Conservation (phyloP, 1,140 invertebrate species). For the Steinernema feltiae region DNA sequence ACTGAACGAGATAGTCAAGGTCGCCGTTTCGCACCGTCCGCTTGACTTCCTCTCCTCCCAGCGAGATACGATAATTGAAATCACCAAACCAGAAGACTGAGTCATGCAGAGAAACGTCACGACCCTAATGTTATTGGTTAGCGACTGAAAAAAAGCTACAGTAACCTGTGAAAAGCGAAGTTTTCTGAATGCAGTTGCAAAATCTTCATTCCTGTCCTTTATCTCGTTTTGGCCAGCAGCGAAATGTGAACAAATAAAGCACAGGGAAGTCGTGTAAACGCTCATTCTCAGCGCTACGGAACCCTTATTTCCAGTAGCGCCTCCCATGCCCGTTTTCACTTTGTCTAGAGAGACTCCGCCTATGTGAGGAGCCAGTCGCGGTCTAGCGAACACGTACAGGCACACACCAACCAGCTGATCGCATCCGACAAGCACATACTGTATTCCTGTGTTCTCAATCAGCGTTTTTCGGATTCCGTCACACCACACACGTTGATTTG, state of each 20-base stretch:
- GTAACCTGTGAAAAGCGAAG: slow-evolving; percentile 81
- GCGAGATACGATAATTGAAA: slow-evolving; percentile 96
- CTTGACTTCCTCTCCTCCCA: slow-evolving; percentile 89
- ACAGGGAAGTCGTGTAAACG: slow-evolving; percentile 82
- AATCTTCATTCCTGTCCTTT: slow-evolving; percentile 90
- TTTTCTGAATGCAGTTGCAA: slow-evolving; percentile 85
- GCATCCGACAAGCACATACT: slow-evolving; percentile 84
- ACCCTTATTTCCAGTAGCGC: slow-evolving; percentile 71
- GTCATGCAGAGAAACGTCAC: slow-evolving; percentile 86
- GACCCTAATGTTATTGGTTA: slow-evolving; percentile 61
- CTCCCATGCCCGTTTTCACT: slow-evolving; percentile 94
- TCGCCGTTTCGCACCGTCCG: slow-evolving; percentile 74
- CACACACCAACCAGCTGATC: slow-evolving; percentile 96
- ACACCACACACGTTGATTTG: slow-evolving; percentile 92
- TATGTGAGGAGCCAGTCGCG: slow-evolving; percentile 76
- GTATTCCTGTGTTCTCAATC: slow-evolving; percentile 66
- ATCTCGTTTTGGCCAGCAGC: slow-evolving; percentile 94
- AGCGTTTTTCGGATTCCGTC: slow-evolving; percentile 81
- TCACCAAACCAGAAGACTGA: slow-evolving; percentile 99
- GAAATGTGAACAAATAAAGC: slow-evolving; percentile 97
- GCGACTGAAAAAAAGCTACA: neutral
- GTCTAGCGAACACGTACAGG: slow-evolving; percentile 84
- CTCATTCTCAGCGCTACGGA: slow-evolving; percentile 88
- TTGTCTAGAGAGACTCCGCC: slow-evolving; percentile 67
- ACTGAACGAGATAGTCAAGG: slow-evolving; percentile 70